A percentile compares a stretch with the other conserved stretches of the same genome.
These are phyloP conservation scores for Petrophora chlorosata DNA, from an alignment of 2,888 invertebrate species.

Conservation along the genomic window DNA sequence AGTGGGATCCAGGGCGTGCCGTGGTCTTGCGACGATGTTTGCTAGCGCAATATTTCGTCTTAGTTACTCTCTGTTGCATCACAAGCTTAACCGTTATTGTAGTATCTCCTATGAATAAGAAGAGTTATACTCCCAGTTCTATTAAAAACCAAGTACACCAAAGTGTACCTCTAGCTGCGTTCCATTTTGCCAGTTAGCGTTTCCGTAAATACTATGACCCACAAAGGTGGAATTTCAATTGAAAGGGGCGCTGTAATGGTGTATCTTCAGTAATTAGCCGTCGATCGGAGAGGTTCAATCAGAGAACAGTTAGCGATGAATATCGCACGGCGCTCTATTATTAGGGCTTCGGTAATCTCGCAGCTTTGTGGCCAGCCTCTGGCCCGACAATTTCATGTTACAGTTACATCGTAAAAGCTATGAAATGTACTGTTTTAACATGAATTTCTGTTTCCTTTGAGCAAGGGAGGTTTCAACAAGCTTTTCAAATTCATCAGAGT, in stretches of 20 bases:
- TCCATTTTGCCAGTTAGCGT: constrained; percentile 9
- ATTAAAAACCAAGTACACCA: background rate
- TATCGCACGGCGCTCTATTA: constrained; percentile 66
- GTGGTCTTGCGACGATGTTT: constrained; percentile 52
- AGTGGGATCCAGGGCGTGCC: constrained; percentile 59
- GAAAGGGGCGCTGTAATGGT: constrained; percentile 47
- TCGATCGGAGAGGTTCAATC: constrained; percentile 61
- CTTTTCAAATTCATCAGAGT: too few relatives aligned
- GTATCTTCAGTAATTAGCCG: constrained; percentile 61
- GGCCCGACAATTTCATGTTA: constrained; percentile 58
- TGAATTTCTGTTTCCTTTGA: too few relatives aligned
- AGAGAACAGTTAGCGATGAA: constrained; percentile 73
- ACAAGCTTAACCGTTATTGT: constrained; percentile 39
- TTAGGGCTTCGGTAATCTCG: constrained; percentile 63
- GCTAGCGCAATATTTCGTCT: constrained; percentile 52
- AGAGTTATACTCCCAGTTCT: background rate
- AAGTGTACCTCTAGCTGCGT: background rate
- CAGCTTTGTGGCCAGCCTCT: constrained; percentile 41
- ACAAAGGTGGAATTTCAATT: constrained; percentile 48
- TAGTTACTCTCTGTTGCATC: constrained; percentile 54
- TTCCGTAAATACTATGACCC: constrained; percentile 35
- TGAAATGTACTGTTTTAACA: constrained; percentile 31
- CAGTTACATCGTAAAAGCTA: constrained; percentile 59
- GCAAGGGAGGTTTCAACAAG: too few relatives aligned
- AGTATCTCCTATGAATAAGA: background rate